A percentile compares a stretch with the other conserved stretches of the same genome.
These are phyloP conservation scores for Malacosoma neustria DNA, from an alignment of 2,888 invertebrate genomes.

Conservation along the genomic window DNA sequence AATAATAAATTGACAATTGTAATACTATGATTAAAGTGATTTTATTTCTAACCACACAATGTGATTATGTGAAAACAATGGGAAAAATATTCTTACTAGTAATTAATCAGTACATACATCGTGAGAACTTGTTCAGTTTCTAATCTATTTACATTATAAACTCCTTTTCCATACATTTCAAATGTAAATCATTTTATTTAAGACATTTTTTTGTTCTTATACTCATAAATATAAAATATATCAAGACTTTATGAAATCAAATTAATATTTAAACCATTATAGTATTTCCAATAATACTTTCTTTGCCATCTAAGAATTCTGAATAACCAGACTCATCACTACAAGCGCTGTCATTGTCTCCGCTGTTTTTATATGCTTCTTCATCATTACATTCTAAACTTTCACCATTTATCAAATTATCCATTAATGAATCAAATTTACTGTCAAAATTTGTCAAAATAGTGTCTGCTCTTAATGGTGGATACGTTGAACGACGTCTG, in stretches of 20 bases:
- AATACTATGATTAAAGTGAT: too few relatives aligned
- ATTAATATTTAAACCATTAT: conserved; percentile 52
- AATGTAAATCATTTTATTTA: too few relatives aligned
- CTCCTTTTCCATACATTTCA: too few relatives aligned
- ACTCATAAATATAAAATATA: too few relatives aligned
- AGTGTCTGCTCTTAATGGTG: conserved; percentile 45
- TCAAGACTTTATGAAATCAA: too few relatives aligned
- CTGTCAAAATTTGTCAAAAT: conserved; percentile 42
- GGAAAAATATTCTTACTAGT: too few relatives aligned
- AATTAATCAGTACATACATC: conserved; percentile 1
- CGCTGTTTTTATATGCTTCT: conserved; percentile 65
- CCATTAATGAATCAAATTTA: conserved; percentile 59
- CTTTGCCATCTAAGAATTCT: conserved; percentile 78
- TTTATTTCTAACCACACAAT: too few relatives aligned
- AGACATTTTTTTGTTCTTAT: too few relatives aligned
- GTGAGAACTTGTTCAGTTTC: too few relatives aligned
- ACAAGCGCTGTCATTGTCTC: conserved; percentile 86
- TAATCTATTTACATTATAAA: too few relatives aligned
- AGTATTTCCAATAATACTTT: conserved; percentile 64
- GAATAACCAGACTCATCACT: conserved; percentile 95
- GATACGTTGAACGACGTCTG: conserved; percentile 59
- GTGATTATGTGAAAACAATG: too few relatives aligned
- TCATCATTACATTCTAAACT: conserved; percentile 55
- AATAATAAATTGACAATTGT: too few relatives aligned
- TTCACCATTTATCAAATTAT: conserved; percentile 53